Conservation (phyloP, 2,797 vertebrate species). For the Falco columbarius region DNA sequence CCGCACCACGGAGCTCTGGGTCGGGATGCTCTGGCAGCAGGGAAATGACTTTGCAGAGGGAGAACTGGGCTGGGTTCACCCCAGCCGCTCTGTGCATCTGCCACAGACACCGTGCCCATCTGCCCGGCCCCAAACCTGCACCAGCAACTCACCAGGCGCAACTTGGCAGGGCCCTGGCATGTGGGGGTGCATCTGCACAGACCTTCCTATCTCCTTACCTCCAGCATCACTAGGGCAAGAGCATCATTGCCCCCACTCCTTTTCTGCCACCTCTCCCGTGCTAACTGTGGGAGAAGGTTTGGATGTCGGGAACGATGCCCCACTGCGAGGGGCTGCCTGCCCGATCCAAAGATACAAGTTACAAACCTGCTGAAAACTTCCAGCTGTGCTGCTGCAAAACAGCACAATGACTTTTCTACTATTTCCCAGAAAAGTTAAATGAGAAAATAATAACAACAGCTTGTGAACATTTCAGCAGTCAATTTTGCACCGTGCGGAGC, state of each 20-base stretch:
- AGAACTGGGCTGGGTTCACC: neutral
- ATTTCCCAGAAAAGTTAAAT: neutral
- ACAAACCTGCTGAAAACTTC: neutral
- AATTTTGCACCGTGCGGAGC: neutral
- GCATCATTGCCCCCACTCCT: accelerated
- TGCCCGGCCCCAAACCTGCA: neutral
- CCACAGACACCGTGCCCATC: accelerated
- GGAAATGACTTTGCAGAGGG: neutral
- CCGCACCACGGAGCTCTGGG: accelerated
- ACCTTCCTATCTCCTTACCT: neutral
- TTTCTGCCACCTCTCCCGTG: neutral
- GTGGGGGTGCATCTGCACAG: accelerated
- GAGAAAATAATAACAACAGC: neutral
- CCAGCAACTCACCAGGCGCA: accelerated
- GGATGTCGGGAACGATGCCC: neutral
- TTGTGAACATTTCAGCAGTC: neutral
- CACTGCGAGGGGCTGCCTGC: neutral
- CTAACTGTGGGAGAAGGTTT: neutral
- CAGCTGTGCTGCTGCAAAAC: neutral
- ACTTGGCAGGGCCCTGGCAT: neutral
- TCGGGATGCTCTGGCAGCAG: neutral
- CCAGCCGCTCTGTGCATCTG: neutral
- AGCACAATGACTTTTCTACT: neutral
- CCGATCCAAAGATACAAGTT: neutral
- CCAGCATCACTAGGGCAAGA: neutral